Conservation (phyloP, 1,140 invertebrate genomes). For the Neotoxoptera formosana region DNA sequence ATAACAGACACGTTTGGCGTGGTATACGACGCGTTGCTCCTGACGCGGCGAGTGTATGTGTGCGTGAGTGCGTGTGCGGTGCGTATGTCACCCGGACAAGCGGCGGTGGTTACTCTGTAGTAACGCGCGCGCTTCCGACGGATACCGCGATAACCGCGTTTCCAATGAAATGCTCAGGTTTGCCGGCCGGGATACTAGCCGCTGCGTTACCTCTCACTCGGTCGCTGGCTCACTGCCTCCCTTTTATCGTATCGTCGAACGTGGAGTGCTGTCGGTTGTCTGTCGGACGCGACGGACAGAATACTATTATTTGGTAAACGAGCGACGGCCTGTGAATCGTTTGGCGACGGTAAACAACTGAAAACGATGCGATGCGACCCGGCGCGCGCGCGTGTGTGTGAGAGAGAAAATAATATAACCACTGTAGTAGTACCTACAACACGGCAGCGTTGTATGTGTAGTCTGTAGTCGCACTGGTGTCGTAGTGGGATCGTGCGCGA, state of each 20-base stretch:
- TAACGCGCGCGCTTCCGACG: slow-evolving; percentile 26
- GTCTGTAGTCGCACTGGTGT: slow-evolving; percentile 7
- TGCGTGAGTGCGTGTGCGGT: neutral
- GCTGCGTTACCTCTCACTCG: neutral
- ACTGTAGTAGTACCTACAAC: neutral
- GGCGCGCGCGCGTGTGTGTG: neutral
- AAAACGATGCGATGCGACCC: neutral
- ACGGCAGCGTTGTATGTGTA: neutral
- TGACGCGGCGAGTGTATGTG: neutral
- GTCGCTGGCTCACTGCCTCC: neutral
- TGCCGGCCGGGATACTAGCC: neutral
- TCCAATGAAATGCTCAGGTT: slow-evolving; percentile 12
- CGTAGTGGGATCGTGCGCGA: slow-evolving; percentile 8
- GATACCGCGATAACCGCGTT: slow-evolving; percentile 30
- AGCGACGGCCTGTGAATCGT: neutral
- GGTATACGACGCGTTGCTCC: slow-evolving; percentile 1
- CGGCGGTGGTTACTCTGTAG: slow-evolving; percentile 11
- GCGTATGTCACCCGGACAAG: slow-evolving; percentile 2
- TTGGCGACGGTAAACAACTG: neutral
- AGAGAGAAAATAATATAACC: neutral
- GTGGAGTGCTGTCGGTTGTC: neutral
- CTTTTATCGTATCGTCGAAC: no score
- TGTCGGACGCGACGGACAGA: neutral
- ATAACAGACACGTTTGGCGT: slow-evolving; percentile 14
- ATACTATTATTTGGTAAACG: neutral